Evolutionary conservation across 1,140 invertebrate species (phyloP).

Genomic region (Patella vulgata): DNA sequence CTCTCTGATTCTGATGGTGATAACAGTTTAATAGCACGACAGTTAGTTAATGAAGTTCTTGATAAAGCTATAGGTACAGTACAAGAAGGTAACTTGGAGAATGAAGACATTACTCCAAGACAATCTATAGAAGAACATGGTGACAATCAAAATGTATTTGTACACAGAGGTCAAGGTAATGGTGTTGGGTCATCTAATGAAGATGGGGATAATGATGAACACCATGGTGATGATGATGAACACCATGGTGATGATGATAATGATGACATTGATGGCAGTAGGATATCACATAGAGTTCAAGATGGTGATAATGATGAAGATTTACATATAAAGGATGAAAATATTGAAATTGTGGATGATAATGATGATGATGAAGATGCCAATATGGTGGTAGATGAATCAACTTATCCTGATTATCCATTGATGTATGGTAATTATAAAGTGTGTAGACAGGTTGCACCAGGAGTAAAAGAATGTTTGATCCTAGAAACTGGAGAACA

Average conservation of each 20-base stretch:
- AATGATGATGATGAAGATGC: constrained; percentile 8
- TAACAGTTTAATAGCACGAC: not conserved
- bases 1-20: not conserved
- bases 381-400: constrained; percentile 4
- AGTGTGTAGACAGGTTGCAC: constrained; percentile 37
- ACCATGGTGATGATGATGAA: constrained; percentile 15
- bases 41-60: constrained; percentile 1
- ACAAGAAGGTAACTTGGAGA: no score
- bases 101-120: no score
- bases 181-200: not conserved
- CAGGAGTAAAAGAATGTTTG: constrained; percentile 46
- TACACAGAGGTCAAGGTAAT: not conserved
- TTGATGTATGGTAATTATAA: constrained; percentile 44
- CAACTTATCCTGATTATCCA: constrained; percentile 35
- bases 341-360: no score
- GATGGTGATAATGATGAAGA: constrained; percentile 1
- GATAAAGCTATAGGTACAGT: constrained; percentile 20
- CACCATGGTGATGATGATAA: constrained; percentile 6
- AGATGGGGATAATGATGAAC: not conserved
- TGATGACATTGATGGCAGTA: constrained; percentile 10
- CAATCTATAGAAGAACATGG: no score
- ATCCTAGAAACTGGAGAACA: constrained; percentile 52
- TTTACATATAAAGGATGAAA: no score
- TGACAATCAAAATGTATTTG: constrained; percentile 4
- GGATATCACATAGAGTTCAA: constrained; percentile 10